Base-by-base conservation (phyloP, 2,888 invertebrate species). In the Drosophila pseudotalamancana region DNA sequence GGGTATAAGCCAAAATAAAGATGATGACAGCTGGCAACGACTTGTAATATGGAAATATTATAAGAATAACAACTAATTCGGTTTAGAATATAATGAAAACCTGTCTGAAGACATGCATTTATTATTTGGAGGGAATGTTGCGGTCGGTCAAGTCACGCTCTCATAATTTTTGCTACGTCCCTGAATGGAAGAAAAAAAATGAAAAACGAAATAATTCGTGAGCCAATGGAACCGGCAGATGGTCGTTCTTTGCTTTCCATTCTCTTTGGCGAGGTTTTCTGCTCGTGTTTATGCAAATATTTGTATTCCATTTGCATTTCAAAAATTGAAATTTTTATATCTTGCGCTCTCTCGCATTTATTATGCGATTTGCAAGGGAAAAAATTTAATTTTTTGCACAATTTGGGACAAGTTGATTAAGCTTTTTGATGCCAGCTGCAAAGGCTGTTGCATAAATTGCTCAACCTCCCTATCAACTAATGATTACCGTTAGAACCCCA, bases 261-360 rank as follows among this genome's bases (percentile, higher is more conserved):
- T 64, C 57, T 69, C 54, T 61, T 63, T 63, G 59, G 56, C 45
- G 50, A 57, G 67, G n/a, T n/a, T n/a, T n/a, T n/a, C 53, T 61
- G 65, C 55, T 66, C 59, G 74, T 74, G 67, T 84, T 87, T 83
- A 87, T 87, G 87, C 87, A 81, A 81, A 81, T 81, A 81, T 87
- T 81, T 81, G 86, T 87, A 77, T 87, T 87, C 87, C 80, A 81
- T 81, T 81, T 81, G 80, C 80, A 87, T 81, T 87, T 87, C 82
- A 81, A 84, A 85, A 87, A 81, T 81, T 87, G 80, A 81, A 81
- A 82, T 77, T 87, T 85, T 87, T 81, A 77, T 77, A 64, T 77
- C 56, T 59, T 56, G 42, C 51, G 54, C 65, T 56, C 59, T 60
- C 45, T 63, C 57, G 57, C 62, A 72, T 60, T 67, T 75, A 83